Conservation (phyloP, 2,113 vertebrate species). For the Ictalurus furcatus region DNA sequence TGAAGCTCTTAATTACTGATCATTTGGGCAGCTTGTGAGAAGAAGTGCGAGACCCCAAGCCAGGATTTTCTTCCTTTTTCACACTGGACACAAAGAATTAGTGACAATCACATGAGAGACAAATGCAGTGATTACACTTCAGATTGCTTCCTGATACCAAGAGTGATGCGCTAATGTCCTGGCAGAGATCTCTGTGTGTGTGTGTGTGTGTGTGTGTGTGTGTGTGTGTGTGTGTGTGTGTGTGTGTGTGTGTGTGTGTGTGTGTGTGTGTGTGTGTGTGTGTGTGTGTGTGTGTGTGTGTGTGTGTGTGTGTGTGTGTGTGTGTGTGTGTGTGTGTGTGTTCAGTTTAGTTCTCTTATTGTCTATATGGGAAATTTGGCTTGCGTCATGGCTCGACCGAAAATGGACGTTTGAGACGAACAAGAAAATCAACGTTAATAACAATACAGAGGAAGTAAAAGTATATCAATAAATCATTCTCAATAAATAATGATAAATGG, state of each 20-base stretch:
- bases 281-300: not conserved
- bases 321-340: not conserved
- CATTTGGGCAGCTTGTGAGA: slow-evolving; percentile 25
- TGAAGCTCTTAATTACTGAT: slow-evolving; percentile 51
- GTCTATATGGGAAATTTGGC: not conserved
- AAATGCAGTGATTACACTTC: slow-evolving; percentile 29
- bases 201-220: not conserved
- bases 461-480: not conserved
- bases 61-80: slow-evolving; percentile 23
- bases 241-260: not conserved
- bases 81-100: slow-evolving; percentile 42
- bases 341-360: not conserved
- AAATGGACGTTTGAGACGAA: not conserved
- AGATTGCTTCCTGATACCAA: not conserved
- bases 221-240: not conserved
- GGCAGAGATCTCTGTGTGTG: not conserved
- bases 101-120: slow-evolving; percentile 33
- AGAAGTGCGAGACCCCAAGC: slow-evolving; percentile 10
- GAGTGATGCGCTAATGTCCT: slow-evolving; percentile 5
- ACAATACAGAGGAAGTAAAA: not conserved
- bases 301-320: not conserved
- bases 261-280: not conserved
- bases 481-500: not conserved
- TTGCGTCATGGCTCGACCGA: not conserved
- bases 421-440: not conserved